Conservation (phyloP, 35 echinoderm and acorn worm genomes). For the Lytechinus variegatus region DNA sequence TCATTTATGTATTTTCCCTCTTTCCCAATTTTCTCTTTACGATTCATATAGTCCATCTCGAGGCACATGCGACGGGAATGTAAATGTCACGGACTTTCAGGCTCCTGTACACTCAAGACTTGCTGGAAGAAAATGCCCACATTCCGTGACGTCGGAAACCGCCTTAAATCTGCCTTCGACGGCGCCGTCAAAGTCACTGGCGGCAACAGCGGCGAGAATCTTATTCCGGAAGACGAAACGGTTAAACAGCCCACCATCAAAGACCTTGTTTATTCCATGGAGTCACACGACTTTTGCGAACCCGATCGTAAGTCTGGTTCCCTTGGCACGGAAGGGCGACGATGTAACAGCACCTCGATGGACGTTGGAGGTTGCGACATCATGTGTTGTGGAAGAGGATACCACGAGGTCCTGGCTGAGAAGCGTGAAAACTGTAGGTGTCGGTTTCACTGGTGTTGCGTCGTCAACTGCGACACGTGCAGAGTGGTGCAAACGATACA, state of each 20-base stretch:
- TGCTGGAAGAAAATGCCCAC: slow-evolving; percentile 97
- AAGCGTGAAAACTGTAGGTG: slow-evolving; percentile 77
- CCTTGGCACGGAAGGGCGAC: slow-evolving; percentile 75
- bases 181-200: slow-evolving; percentile 92
- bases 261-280: slow-evolving; percentile 85
- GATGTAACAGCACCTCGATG: slow-evolving; percentile 85
- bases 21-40: neutral
- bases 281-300: slow-evolving; percentile 91
- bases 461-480: slow-evolving; percentile 93
- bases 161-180: slow-evolving; percentile 86
- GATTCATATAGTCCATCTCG: slow-evolving; percentile 75
- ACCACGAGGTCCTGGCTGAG: slow-evolving; percentile 60
- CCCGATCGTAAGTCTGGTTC: slow-evolving; percentile 85
- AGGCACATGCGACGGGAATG: slow-evolving; percentile 79
- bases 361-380: slow-evolving; percentile 91
- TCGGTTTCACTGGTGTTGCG: slow-evolving; percentile 98
- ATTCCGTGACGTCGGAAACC: slow-evolving; percentile 84
- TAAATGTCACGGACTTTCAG: slow-evolving; percentile 92
- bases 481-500: slow-evolving; percentile 73
- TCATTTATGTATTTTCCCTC: neutral
- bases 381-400: slow-evolving; percentile 87
- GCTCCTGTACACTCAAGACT: slow-evolving; percentile 91
- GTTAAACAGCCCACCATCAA: slow-evolving; percentile 64
- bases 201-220: slow-evolving; percentile 81
- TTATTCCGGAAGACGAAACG: slow-evolving; percentile 75